These are phyloP conservation scores for Globia sparganii DNA, from an alignment of 2,888 invertebrate species.

Conservation along the genomic window DNA sequence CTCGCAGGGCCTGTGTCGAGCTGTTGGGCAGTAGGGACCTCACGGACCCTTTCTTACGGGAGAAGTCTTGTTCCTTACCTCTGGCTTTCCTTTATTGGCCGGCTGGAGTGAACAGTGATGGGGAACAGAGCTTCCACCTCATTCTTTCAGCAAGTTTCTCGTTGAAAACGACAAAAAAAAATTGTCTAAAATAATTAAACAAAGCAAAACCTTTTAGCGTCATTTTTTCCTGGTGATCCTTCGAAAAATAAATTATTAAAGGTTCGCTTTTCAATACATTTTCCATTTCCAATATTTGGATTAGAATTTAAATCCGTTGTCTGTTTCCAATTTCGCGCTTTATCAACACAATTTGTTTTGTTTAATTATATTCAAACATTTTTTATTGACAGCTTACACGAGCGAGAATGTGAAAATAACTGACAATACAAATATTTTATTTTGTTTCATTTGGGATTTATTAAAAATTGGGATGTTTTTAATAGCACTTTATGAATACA, in stretches of 20 bases:
- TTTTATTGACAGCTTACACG: conserved; percentile 29
- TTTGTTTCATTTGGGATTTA: neutral
- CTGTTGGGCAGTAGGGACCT: no score
- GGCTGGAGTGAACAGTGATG: no score
- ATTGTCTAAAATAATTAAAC: conserved; percentile 5
- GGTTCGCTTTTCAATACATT: conserved; percentile 3
- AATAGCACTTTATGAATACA: no score
- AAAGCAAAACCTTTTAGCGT: neutral
- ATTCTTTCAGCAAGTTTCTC: no score
- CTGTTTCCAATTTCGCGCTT: conserved; percentile 35
- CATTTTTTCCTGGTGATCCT: neutral
- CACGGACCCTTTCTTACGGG: no score
- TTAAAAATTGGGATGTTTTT: no score
- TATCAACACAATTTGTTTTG: conserved; percentile 40
- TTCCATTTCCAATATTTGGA: conserved; percentile 52
- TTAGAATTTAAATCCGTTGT: conserved; percentile 46
- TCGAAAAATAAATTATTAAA: conserved; percentile 14
- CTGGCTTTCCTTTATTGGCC: no score
- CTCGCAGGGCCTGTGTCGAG: no score
- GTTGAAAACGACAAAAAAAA: neutral
- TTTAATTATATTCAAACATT: conserved; percentile 63
- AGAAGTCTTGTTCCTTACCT: no score
- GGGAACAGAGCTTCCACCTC: no score
- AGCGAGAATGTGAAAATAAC: neutral
- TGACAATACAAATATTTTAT: neutral